Conservation (phyloP, 1,140 invertebrate genomes). For the Pseudomyrmex cubaensis region DNA sequence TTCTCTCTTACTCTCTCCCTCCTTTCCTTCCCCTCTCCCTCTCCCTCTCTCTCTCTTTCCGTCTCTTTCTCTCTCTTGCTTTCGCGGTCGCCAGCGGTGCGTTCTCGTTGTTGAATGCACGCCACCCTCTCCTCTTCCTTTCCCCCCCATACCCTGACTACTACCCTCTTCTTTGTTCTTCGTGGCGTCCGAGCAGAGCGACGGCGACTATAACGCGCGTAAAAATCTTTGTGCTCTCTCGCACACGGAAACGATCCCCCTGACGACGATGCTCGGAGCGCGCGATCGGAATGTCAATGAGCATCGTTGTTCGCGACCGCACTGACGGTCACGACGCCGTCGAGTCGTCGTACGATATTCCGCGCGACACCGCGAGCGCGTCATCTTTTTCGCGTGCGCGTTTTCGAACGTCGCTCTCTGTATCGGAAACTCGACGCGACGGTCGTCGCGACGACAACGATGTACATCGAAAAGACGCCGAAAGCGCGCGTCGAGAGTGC, state of each 20-base stretch:
- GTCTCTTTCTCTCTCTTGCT: constrained; percentile 8
- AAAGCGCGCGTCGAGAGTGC: constrained; percentile 4
- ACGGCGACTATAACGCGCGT: constrained; percentile 6
- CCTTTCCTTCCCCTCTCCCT: not conserved
- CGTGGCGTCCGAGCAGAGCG: constrained; percentile 27
- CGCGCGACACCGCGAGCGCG: not conserved
- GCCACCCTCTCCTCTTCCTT: constrained; percentile 10
- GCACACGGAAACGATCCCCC: not conserved
- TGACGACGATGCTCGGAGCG: constrained; percentile 27
- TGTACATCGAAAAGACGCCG: not conserved
- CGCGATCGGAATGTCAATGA: constrained; percentile 67
- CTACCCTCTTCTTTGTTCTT: constrained; percentile 60
- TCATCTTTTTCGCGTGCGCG: constrained; percentile 16
- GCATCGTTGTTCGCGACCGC: constrained; percentile 52
- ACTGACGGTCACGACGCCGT: constrained; percentile 29
- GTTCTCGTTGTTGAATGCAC: constrained; percentile 67
- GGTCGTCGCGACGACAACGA: constrained; percentile 22
- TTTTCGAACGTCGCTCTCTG: constrained; percentile 38
- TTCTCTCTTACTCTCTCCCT: not conserved
- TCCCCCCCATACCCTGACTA: constrained; percentile 14
- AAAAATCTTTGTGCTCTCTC: constrained; percentile 27
- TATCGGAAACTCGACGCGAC: not conserved
- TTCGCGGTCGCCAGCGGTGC: constrained; percentile 44
- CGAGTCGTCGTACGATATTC: not conserved
- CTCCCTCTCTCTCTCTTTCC: constrained; percentile 25